These are phyloP conservation scores for Merops nubicus DNA, from an alignment of 2,113 vertebrate genomes.

Conservation along the genomic window DNA sequence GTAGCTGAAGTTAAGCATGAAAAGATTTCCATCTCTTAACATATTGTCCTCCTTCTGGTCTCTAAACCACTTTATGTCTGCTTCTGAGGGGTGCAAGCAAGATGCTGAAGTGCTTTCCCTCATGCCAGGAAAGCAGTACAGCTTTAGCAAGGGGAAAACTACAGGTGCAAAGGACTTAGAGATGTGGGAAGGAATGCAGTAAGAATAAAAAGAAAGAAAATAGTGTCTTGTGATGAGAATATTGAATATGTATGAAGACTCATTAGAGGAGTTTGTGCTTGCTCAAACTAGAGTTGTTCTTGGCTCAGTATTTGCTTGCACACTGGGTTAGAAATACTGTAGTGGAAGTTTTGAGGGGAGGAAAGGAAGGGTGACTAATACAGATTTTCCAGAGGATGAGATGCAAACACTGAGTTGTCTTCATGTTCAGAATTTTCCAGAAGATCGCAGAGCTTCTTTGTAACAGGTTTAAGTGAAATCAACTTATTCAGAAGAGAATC, in stretches of 20 bases:
- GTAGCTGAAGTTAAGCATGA: background rate
- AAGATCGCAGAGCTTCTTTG: background rate
- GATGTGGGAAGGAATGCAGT: background rate
- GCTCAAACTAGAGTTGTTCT: background rate
- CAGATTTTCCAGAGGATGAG: background rate
- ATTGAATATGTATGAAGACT: background rate
- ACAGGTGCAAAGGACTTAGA: background rate
- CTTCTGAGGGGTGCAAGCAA: background rate
- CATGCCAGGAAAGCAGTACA: background rate
- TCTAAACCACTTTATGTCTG: background rate
- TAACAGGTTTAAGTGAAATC: accelerated
- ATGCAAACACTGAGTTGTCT: background rate
- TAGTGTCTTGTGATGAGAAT: background rate
- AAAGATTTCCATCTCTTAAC: background rate
- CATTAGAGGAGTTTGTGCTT: background rate
- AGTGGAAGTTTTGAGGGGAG: background rate
- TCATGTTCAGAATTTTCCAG: background rate
- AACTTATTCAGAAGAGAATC: background rate
- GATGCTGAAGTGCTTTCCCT: background rate
- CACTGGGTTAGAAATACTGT: background rate
- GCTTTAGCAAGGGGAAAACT: background rate
- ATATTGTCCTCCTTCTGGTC: background rate
- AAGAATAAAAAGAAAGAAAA: background rate
- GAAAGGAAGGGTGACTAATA: background rate
- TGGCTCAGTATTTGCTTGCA: background rate